These are phyloP conservation scores for Aleiodes testaceus DNA, from an alignment of 2,888 invertebrate genomes.

Conservation along the genomic window DNA sequence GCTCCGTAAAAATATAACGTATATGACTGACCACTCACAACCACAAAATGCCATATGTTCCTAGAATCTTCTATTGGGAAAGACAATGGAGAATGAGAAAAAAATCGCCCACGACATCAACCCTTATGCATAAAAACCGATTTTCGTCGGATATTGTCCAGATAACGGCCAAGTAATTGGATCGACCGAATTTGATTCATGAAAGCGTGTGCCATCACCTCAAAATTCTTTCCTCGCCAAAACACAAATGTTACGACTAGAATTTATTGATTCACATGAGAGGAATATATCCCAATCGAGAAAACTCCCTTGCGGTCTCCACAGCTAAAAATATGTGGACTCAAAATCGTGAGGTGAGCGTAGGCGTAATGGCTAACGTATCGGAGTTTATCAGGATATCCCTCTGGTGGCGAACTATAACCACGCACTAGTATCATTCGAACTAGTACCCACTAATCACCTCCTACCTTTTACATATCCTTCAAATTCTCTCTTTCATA, in stretches of 20 bases:
- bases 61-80: no score
- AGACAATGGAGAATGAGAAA: neutral
- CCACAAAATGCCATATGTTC: neutral
- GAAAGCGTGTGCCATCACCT: no score
- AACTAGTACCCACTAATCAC: slow-evolving; percentile 9
- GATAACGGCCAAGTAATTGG: no score
- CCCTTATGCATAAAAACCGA: no score
- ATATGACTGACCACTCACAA: neutral
- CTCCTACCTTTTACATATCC: neutral
- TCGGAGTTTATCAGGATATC: no score
- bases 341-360: neutral
- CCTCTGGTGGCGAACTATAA: no score
- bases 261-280: neutral
- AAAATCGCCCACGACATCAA: neutral
- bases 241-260: neutral
- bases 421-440: neutral
- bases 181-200: no score
- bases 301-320: neutral
- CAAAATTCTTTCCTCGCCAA: no score
- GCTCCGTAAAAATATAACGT: neutral
- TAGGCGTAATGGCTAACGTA: neutral
- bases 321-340: neutral
- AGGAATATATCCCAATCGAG: neutral
- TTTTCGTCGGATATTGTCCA: no score
- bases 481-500: neutral